Evolutionary conservation across 2,888 invertebrate genomes (phyloP), one percentile per base, ranked within the genome.

Genomic region (Drosophila mettleri): DNA sequence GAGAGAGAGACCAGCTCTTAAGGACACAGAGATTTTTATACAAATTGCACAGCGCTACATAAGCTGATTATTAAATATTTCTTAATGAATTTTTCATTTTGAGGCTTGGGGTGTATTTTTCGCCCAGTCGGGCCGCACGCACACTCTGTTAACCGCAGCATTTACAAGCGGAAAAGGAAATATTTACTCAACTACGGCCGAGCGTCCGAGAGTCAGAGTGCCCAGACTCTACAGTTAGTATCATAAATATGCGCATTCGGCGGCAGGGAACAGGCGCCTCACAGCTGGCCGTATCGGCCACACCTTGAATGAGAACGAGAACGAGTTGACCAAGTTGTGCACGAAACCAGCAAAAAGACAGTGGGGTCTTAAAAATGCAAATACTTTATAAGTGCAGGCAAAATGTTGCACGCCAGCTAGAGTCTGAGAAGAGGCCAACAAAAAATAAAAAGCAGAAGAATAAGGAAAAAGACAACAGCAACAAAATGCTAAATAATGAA

Each of bases 41-140:
- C 41, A 60, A 61, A 55, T 73, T 69, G 59, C 59, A 18, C 29
- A 29, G 31, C 59, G 49, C 33, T 53, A 67, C 52, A 59, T 71
- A 87, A 85, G 87, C 87, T 76, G 82, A 87, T 87, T 84, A 85
- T 87, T 85, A 73, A 84, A 84, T 82, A 84, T 84, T 82, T 87
- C 82, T 63, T 74, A 82, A 85, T 87, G 69, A 74, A 85, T 83
- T 81, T 87, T 76, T 69, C 53, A 74, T 65, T 67, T 39, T 24
- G 38, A 6, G 6, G 43, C 31, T 48, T 41, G 39, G 43, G 20
- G 45, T 52, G 46, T 62, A 45, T 45, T 41, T 29, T 22, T n/a
- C 49, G 22, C 41, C 20, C 55, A 27, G 20, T 43, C n/a, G 18
- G 20, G 14, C 48, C 27, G 33, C 27, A 31, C 55, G 34, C 52